Conservation (phyloP, 1,140 invertebrate species). For the Macrocentrus cingulum region DNA sequence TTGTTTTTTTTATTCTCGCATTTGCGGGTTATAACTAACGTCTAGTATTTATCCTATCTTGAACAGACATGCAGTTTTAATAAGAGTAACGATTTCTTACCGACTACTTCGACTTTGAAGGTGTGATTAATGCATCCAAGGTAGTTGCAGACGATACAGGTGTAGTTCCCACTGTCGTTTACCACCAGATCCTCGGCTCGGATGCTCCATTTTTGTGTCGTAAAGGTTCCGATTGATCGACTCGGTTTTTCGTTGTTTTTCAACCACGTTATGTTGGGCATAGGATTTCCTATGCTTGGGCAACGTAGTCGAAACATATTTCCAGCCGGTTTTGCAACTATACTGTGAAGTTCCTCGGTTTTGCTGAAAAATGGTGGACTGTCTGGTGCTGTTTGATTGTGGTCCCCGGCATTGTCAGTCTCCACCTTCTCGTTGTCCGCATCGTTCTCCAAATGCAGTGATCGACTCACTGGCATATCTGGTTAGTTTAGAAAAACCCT, state of each 20-base stretch:
- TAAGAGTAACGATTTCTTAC: too few species aligned
- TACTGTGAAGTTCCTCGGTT: conserved; percentile 56
- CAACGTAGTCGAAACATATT: conserved; percentile 68
- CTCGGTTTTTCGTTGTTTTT: conserved; percentile 69
- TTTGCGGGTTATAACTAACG: too few species aligned
- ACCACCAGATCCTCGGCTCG: conserved; percentile 74
- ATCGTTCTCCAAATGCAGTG: conserved; percentile 46
- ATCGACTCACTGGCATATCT: conserved; percentile 49
- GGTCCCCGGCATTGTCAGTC: conserved; percentile 49
- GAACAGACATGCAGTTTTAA: too few species aligned
- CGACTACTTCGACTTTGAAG: conserved; percentile 71
- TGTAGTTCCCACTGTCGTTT: conserved; percentile 82
- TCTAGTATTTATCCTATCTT: too few species aligned
- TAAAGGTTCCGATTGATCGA: conserved; percentile 63
- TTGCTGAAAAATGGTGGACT: conserved; percentile 57
- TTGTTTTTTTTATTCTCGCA: too few species aligned
- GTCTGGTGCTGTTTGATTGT: conserved; percentile 48
- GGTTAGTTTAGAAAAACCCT: conserved; percentile 4
- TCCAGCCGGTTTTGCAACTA: conserved; percentile 68
- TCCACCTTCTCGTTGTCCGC: conserved; percentile 46
- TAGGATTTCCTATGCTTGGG: conserved; percentile 69
- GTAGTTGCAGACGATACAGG: conserved; percentile 79
- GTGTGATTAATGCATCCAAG: conserved; percentile 77
- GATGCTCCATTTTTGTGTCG: conserved; percentile 67
- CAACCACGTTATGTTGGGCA: conserved; percentile 77